Conservation (phyloP, 2,113 vertebrate genomes). For the Scophthalmus maximus region DNA sequence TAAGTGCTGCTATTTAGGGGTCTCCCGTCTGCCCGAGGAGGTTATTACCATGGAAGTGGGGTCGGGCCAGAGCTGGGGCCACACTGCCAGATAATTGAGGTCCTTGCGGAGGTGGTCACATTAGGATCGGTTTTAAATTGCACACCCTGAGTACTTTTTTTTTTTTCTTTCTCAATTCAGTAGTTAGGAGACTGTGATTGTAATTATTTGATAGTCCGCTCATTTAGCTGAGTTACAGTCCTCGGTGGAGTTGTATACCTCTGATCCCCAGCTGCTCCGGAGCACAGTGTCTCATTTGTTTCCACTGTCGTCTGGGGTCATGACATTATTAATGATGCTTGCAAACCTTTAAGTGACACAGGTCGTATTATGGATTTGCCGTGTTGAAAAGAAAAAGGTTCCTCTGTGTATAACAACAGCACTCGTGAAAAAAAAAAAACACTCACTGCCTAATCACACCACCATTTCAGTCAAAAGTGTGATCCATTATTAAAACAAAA, state of each 20-base stretch:
- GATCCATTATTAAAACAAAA: slow-evolving; percentile 2
- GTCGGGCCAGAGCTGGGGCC: slow-evolving; percentile 34
- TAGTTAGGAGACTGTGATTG: slow-evolving; percentile 45
- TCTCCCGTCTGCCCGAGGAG: slow-evolving; percentile 57
- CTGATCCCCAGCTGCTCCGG: slow-evolving; percentile 55
- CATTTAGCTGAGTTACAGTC: slow-evolving; percentile 65
- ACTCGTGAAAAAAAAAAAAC: slow-evolving; percentile 16
- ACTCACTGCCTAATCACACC: slow-evolving; percentile 11
- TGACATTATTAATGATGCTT: slow-evolving; percentile 70
- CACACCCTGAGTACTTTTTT: slow-evolving; percentile 2
- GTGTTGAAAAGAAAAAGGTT: slow-evolving; percentile 46
- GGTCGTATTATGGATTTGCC: slow-evolving; percentile 43
- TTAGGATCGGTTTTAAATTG: slow-evolving; percentile 58
- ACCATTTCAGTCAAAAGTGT: slow-evolving; percentile 18
- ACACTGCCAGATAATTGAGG: slow-evolving; percentile 64
- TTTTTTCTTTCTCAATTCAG: slow-evolving; percentile 23
- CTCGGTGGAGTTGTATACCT: slow-evolving; percentile 47
- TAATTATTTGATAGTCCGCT: slow-evolving; percentile 68
- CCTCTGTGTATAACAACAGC: slow-evolving; percentile 40
- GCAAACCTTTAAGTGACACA: slow-evolving; percentile 56
- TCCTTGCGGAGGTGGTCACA: slow-evolving; percentile 61
- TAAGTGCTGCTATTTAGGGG: slow-evolving; percentile 70
- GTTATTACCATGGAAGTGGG: slow-evolving; percentile 60
- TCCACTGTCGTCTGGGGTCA: slow-evolving; percentile 62
- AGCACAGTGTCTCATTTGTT: slow-evolving; percentile 71